A percentile compares a stretch with the other conserved stretches of the same genome.
Conservation (phyloP, 2,797 vertebrate species). For the Tamandua tetradactyla region DNA sequence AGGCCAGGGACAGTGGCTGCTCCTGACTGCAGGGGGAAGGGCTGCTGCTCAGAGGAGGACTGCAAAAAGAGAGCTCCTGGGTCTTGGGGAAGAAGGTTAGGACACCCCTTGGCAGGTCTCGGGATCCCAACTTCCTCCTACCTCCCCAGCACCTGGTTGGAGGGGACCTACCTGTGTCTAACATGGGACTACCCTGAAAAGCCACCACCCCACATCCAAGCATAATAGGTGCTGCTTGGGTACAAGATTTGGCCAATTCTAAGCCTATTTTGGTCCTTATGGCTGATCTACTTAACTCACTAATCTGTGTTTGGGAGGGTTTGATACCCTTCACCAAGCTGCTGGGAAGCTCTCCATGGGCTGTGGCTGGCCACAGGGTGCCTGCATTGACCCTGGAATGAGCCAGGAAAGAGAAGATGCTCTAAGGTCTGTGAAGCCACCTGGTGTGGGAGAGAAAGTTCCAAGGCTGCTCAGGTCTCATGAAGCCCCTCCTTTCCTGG, state of each 20-base stretch:
- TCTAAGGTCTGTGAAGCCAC: neutral
- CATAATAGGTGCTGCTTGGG: fast-evolving
- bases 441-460: no score
- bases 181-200: neutral
- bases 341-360: neutral
- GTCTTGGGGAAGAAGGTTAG: neutral
- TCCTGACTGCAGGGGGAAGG: fast-evolving
- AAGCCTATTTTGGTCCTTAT: neutral
- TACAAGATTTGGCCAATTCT: fast-evolving
- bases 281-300: fast-evolving
- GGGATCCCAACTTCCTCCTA: neutral
- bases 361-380: neutral
- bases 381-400: neutral
- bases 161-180: fast-evolving
- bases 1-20: fast-evolving
- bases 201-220: fast-evolving
- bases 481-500: neutral
- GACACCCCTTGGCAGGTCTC: fast-evolving
- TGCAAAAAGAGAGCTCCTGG: no score
- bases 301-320: neutral
- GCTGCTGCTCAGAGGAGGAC: no score
- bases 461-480: neutral
- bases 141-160: neutral
- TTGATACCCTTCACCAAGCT: fast-evolving
- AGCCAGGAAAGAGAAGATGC: neutral